Conservation (phyloP, 2,888 invertebrate genomes). For the Atethmia centrago region DNA sequence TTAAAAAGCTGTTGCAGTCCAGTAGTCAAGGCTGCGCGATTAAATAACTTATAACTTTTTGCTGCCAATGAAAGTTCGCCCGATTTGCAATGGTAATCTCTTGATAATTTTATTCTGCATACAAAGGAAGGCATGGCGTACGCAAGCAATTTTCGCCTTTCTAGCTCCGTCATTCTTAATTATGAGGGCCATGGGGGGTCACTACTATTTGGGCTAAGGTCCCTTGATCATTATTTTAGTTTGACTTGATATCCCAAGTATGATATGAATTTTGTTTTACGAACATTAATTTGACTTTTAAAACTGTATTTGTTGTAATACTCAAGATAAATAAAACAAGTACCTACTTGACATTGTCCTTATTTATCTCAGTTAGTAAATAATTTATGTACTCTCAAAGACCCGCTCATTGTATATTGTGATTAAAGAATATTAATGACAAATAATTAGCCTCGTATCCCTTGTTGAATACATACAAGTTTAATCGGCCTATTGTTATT, state of each 20-base stretch:
- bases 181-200: slow-evolving; percentile 30
- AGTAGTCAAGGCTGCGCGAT: slow-evolving; percentile 33
- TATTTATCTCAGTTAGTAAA: slow-evolving; percentile 30
- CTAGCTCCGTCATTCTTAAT: slow-evolving; percentile 39
- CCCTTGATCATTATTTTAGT: slow-evolving; percentile 39
- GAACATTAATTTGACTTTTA: slow-evolving; percentile 1
- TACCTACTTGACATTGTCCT: slow-evolving; percentile 27
- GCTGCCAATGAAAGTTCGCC: slow-evolving; percentile 40
- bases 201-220: slow-evolving; percentile 32
- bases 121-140: slow-evolving; percentile 34
- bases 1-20: slow-evolving; percentile 21
- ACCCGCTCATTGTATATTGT: slow-evolving; percentile 23
- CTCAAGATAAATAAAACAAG: slow-evolving; percentile 17
- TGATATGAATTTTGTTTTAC: slow-evolving; percentile 19
- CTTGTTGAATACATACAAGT: slow-evolving; percentile 46
- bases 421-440: slow-evolving; percentile 52
- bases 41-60: slow-evolving; percentile 63
- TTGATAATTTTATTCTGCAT: slow-evolving; percentile 56
- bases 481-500: slow-evolving; percentile 41
- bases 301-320: slow-evolving; percentile 5
- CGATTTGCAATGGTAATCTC: slow-evolving; percentile 63
- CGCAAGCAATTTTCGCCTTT: slow-evolving; percentile 50
- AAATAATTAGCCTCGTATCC: slow-evolving; percentile 38
- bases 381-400: slow-evolving; percentile 29
- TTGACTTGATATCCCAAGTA: slow-evolving; percentile 11